These are phyloP conservation scores for Heliconius ethilla DNA, from an alignment of 2,888 invertebrate genomes.

Conservation along the genomic window DNA sequence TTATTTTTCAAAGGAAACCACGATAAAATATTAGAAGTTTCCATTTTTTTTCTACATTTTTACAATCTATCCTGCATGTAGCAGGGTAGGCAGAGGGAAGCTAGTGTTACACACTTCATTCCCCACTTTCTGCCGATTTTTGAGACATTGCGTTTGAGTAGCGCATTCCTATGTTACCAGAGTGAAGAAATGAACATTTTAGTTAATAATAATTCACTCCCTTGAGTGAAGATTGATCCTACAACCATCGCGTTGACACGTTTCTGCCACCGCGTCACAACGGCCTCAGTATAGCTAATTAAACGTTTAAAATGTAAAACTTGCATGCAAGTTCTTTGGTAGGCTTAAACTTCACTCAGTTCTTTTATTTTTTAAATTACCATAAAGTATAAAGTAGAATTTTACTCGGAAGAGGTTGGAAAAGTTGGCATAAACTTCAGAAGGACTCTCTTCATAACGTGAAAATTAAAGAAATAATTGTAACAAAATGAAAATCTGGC, in stretches of 20 bases:
- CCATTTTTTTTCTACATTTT: neutral
- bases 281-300: no score
- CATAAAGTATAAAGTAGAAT: slow-evolving; percentile 10
- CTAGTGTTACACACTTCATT: no score
- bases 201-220: no score
- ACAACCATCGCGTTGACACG: no score
- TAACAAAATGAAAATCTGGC: neutral
- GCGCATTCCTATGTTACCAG: no score
- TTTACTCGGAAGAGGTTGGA: neutral
- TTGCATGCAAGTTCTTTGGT: neutral
- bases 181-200: no score
- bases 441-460: neutral
- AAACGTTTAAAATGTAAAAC: neutral
- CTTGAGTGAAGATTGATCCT: no score
- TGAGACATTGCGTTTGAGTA: no score
- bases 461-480: neutral
- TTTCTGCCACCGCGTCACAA: no score
- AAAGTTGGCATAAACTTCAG: slow-evolving; percentile 5
- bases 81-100: no score
- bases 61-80: no score
- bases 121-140: no score
- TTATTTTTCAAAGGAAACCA: neutral
- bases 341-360: neutral
- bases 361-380: neutral
- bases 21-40: neutral